Conservation (phyloP, 1,140 invertebrate genomes). For the Archivesica marissinica region DNA sequence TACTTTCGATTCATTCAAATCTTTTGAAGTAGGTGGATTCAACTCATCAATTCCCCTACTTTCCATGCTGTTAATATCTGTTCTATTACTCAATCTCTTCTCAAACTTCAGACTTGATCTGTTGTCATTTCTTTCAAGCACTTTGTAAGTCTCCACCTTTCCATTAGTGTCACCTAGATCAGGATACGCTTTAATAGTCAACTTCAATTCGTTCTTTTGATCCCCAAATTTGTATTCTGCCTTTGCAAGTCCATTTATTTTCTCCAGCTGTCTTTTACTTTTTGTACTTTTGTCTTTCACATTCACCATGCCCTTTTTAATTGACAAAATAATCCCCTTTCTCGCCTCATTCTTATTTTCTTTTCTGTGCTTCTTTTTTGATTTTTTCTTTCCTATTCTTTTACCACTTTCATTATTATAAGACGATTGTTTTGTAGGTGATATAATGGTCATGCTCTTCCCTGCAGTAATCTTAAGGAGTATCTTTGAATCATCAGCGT, state of each 20-base stretch:
- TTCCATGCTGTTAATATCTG: constrained; percentile 8
- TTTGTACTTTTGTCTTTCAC: constrained; percentile 6
- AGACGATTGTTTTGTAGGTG: neutral
- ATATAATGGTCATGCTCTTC: constrained; percentile 55
- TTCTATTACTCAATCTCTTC: constrained; percentile 8
- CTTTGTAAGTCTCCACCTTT: constrained; percentile 1
- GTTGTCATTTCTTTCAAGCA: constrained; percentile 6
- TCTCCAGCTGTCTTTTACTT: neutral
- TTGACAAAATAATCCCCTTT: constrained; percentile 53
- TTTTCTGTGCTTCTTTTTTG: constrained; percentile 53
- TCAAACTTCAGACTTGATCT: neutral
- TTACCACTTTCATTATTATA: neutral
- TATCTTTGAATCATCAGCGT: constrained; percentile 36
- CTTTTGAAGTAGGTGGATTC: neutral
- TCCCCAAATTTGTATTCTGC: constrained; percentile 23
- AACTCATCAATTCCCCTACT: neutral
- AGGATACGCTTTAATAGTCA: constrained; percentile 34
- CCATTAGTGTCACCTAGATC: neutral
- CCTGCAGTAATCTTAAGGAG: constrained; percentile 50
- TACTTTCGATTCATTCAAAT: neutral
- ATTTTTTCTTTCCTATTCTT: constrained; percentile 26
- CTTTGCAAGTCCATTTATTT: neutral
- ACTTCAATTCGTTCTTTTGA: constrained; percentile 36
- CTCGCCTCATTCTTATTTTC: constrained; percentile 8
- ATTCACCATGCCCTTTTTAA: constrained; percentile 56